phyloP scores from a whole-genome alignment of 2,113 vertebrate species.

The Dendropsophus ebraccatus region DNA sequence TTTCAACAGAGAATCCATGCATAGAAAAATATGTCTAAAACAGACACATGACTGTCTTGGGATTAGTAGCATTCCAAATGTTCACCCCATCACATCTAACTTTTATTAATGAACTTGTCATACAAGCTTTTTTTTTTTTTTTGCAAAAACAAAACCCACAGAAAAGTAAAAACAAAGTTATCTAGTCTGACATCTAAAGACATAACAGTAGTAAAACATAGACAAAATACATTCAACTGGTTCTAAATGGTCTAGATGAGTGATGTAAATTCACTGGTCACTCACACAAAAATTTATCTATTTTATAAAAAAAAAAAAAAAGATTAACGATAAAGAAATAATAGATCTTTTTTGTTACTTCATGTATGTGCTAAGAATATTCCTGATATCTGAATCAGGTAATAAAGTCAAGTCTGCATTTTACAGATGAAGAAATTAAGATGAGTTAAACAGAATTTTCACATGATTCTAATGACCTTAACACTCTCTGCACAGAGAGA shows the following conservation, averaged over 20 bases:
- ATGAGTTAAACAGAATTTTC: slow-evolving; percentile 10
- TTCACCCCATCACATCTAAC: background rate
- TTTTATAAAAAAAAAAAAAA: slow-evolving; percentile 60
- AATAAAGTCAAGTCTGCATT: slow-evolving; percentile 58
- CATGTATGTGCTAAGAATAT: too few species aligned
- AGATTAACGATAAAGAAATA: slow-evolving; percentile 54
- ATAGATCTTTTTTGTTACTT: slow-evolving; percentile 23
- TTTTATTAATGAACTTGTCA: background rate
- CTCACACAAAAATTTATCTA: slow-evolving; percentile 54
- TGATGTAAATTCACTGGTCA: slow-evolving; percentile 36
- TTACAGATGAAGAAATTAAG: slow-evolving; percentile 55
- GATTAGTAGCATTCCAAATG: background rate
- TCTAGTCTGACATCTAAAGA: too few species aligned
- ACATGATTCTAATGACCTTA: slow-evolving; percentile 36
- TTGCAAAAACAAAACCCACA: too few species aligned
- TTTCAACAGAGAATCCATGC: background rate
- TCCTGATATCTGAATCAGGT: too few species aligned
- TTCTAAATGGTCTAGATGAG: too few species aligned
- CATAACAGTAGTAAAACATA: too few species aligned
- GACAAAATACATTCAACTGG: too few species aligned
- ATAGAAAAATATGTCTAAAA: too few species aligned
- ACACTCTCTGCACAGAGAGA: background rate
- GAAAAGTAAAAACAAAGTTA: too few species aligned
- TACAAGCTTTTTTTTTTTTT: too few species aligned
- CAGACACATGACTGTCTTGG: background rate